phyloP scores from a whole-genome alignment of 2,113 vertebrate genomes.

The Lasiurus cinereus region DNA sequence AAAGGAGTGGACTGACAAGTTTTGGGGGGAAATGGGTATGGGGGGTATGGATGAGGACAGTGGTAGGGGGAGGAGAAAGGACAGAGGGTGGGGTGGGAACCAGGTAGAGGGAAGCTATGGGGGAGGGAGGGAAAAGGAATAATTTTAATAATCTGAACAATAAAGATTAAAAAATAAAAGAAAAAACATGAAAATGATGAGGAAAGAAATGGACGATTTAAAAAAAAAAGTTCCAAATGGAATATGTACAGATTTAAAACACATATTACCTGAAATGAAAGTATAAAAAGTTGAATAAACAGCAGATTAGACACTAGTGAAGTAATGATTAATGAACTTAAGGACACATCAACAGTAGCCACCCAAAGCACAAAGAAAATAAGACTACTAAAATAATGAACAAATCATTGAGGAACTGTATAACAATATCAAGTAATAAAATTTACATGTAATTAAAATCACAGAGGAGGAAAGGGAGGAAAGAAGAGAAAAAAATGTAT shows the following conservation, averaged over 20 bases:
- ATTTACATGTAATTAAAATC: neutral
- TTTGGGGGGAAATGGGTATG: too few species aligned
- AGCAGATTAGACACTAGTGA: neutral
- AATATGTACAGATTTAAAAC: constrained; percentile 31
- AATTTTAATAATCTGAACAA: too few species aligned
- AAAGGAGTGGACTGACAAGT: too few species aligned
- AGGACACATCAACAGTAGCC: neutral
- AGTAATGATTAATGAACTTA: neutral
- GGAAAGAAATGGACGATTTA: neutral
- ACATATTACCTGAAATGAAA: constrained; percentile 14
- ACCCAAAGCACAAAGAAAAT: constrained; percentile 30
- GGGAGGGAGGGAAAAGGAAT: too few species aligned
- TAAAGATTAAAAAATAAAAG: neutral
- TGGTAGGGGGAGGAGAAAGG: too few species aligned
- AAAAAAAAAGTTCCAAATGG: neutral
- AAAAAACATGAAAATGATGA: neutral
- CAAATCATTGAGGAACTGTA: neutral
- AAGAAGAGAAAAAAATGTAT: neutral
- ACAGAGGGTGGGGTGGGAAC: too few species aligned
- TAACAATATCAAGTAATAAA: neutral
- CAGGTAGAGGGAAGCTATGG: too few species aligned
- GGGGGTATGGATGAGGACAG: too few species aligned
- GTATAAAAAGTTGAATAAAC: neutral
- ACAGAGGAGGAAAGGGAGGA: neutral
- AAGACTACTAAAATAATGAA: neutral